These are phyloP conservation scores for Myrmophylax atrothorax DNA, from an alignment of 2,113 vertebrate genomes.

Conservation along the genomic window DNA sequence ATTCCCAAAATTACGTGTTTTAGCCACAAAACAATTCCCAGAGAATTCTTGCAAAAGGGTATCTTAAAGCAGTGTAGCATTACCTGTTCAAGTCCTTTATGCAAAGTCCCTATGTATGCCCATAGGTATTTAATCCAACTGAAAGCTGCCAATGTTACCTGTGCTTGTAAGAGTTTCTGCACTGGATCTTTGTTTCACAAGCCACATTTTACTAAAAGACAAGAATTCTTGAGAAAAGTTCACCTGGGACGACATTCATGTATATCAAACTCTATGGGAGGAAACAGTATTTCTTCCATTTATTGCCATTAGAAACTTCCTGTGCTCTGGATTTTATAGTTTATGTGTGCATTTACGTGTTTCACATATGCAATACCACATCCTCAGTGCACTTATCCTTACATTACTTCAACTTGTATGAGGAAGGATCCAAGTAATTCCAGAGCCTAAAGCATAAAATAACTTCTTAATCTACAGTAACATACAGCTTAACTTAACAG, in stretches of 20 bases:
- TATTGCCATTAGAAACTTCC: neutral
- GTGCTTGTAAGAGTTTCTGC: neutral
- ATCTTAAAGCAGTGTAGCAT: neutral
- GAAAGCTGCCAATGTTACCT: neutral
- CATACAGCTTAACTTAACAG: neutral
- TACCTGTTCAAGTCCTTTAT: neutral
- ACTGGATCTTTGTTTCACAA: neutral
- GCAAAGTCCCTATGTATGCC: accelerated
- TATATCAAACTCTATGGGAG: neutral
- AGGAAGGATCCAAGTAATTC: neutral
- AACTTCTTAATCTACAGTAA: neutral
- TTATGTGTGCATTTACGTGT: neutral
- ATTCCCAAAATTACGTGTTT: neutral
- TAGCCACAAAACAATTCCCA: neutral
- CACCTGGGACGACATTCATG: neutral
- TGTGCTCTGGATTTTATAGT: neutral
- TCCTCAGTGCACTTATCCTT: neutral
- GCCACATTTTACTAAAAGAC: neutral
- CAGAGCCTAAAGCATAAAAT: neutral
- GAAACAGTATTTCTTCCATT: neutral
- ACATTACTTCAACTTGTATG: neutral
- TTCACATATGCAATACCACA: neutral
- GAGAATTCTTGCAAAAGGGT: neutral
- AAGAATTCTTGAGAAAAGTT: neutral
- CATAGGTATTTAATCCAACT: neutral